phyloP scores from a whole-genome alignment of 2,113 vertebrate species.

The Paralichthys olivaceus region DNA sequence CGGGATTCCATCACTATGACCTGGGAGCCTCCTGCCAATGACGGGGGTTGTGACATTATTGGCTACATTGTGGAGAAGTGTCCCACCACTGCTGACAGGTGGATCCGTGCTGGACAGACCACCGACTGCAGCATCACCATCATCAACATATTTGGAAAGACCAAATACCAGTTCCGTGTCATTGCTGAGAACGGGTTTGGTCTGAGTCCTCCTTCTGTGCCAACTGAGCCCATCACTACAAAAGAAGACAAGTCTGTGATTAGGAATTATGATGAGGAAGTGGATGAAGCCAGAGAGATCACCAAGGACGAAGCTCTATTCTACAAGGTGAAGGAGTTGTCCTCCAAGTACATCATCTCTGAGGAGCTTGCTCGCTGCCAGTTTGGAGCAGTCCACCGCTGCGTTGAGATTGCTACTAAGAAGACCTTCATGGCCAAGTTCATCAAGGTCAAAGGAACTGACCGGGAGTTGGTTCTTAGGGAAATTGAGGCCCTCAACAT shows the following conservation, averaged over 20 bases:
- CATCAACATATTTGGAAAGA: slow-evolving; percentile 95
- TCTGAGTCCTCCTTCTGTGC: slow-evolving; percentile 89
- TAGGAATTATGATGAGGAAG: slow-evolving; percentile 97
- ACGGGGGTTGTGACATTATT: slow-evolving; percentile 93
- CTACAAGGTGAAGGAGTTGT: slow-evolving; percentile 92
- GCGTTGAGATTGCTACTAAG: slow-evolving; percentile 92
- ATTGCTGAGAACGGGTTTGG: slow-evolving; percentile 98
- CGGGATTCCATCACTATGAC: slow-evolving; percentile 95
- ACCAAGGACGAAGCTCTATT: slow-evolving; percentile 87
- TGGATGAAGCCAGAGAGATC: slow-evolving; percentile 91
- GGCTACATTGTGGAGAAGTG: slow-evolving; percentile 97
- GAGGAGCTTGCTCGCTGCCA: slow-evolving; percentile 96
- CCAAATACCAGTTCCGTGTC: slow-evolving; percentile 96
- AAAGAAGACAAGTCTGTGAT: slow-evolving; percentile 95
- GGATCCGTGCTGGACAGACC: slow-evolving; percentile 95
- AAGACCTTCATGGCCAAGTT: slow-evolving; percentile 98
- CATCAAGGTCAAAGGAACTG: slow-evolving; percentile 96
- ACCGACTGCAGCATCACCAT: slow-evolving; percentile 90
- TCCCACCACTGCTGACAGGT: slow-evolving; percentile 92
- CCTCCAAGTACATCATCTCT: slow-evolving; percentile 92
- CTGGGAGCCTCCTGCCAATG: slow-evolving; percentile 92
- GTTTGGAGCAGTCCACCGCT: slow-evolving; percentile 94
- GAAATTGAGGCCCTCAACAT: slow-evolving; percentile 96
- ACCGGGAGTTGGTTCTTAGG: slow-evolving; percentile 94
- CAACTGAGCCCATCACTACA: slow-evolving; percentile 92